Evolutionary conservation across 2,797 vertebrate genomes (phyloP).

Genomic region (Gila robusta): DNA sequence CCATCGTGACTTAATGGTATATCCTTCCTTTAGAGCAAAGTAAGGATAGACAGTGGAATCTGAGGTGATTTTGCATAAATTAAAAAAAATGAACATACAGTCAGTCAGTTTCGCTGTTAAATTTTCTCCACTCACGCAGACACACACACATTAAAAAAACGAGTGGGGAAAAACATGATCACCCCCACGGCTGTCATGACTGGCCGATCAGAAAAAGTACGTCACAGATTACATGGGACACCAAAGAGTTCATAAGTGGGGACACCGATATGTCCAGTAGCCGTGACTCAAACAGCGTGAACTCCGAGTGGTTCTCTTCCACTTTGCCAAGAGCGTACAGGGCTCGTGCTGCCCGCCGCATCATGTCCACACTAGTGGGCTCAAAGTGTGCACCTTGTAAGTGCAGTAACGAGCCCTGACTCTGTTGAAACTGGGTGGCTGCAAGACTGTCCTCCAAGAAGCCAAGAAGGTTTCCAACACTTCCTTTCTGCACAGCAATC

Average conservation of each 20-base stretch:
- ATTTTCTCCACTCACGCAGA: conserved; percentile 89
- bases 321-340: conserved; percentile 96
- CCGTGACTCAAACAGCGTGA: conserved; percentile 97
- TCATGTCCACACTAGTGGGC: conserved; percentile 99
- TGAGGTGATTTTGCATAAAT: conserved; percentile 99
- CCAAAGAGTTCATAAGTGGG: conserved; percentile 98
- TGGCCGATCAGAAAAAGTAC: conserved; percentile 99
- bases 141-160: conserved; percentile 68
- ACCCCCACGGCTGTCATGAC: conserved; percentile 96
- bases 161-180: conserved; percentile 52
- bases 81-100: conserved; percentile 81
- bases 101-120: conserved; percentile 86
- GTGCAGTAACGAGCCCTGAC: conserved; percentile 91
- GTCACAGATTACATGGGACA: conserved; percentile 99
- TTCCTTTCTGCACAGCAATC: conserved; percentile 96
- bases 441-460: conserved; percentile 99
- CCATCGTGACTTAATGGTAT: conserved; percentile 80
- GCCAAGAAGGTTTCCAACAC: conserved; percentile 95
- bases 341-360: conserved; percentile 96
- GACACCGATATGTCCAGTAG: conserved; percentile 99
- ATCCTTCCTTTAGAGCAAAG: conserved; percentile 91
- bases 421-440: conserved; percentile 97
- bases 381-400: conserved; percentile 93
- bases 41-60: conserved; percentile 92
- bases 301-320: conserved; percentile 99